Evolutionary conservation across 2,113 vertebrate genomes (phyloP), one percentile per base, ranked within the genome.

Genomic region (Thermophis baileyi): DNA sequence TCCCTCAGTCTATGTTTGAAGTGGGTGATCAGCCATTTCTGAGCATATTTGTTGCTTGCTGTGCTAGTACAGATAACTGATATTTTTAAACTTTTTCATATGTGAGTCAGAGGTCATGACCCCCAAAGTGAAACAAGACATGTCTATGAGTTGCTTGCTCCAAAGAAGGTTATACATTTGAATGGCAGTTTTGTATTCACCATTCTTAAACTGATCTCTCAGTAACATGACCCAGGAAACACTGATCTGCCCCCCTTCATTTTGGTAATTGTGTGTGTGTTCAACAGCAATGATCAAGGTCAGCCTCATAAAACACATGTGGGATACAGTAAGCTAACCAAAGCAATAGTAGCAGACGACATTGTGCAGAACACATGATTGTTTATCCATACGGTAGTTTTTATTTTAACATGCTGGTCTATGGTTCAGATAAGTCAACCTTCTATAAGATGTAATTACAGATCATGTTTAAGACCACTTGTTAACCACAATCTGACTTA

Each of bases 11-110:
- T 95, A 91, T 50, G 94, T 96, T 94, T 88, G 89, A 94, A 95
- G 92, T 92, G 90, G 94, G 93, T 95, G 95, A 93, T 96, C 93
- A 94, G 94, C 94, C 94, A 57, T 96, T 95, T 95, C 94, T 85
- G 88, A 95, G 22, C 40, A 40, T 44, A 40, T 54, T 27, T 89
- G 27, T 55, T 63, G 44, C 18, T 47, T 57, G 25, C 40, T 85
- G 2, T 49, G 85, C 87, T 86, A 91, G 24, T 44, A 91, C 22
- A 91, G 50, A 24, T 51, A 53, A 27, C 22, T 85, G 51, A 54
- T 85, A 50, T 35, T 85, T 25, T 85, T 46, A 7, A 85, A 46
- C 24, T 85, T 54, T 46, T 54, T 51, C 24, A 85, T 53, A 35
- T 85, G 69, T 44, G 35, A 44, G 18, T 44, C 74, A 81, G 35